Base-by-base conservation (phyloP, 2,113 vertebrate genomes). In the Donacobius atricapilla region DNA sequence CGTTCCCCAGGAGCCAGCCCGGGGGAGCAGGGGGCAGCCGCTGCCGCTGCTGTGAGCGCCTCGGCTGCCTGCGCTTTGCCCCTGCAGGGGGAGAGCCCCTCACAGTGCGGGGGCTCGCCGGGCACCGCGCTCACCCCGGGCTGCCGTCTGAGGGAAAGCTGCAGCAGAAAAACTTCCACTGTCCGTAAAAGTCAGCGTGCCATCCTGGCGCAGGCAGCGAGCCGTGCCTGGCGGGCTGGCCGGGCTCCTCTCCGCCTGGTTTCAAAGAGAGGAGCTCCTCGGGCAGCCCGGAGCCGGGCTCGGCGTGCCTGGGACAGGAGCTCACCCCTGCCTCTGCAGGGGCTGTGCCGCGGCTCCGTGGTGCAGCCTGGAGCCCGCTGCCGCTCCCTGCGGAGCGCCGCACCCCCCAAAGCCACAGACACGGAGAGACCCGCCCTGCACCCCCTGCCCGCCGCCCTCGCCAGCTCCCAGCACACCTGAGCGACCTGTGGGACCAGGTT, bases 261-360 rank as follows among this genome's bases (percentile, higher is more conserved):
- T 6, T 13, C 35, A 11, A 4, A 14, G 15, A 21, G 25, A 70
- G 28, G 22, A 51, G 35, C 53, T 75, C 63, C 50, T 8, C 0
- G 30, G 58, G 7, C 72, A 37, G 30, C 68, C 66, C 1, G 9
- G 3, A 23, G 50, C 16, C 40, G 0, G 47, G 14, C 9, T 20
- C 2, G 0, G 7, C 0, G 24, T 2, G 22, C 80, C 30, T 0
- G 25, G 64, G 28, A 7, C 31, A 5, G n/a, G n/a, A n/a, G n/a
- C n/a, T n/a, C n/a, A n/a, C n/a, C n/a, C n/a, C n/a, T n/a, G n/a
- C n/a, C n/a, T n/a, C n/a, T n/a, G n/a, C n/a, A n/a, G n/a, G n/a
- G n/a, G n/a, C n/a, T n/a, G n/a, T n/a, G n/a, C n/a, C n/a, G n/a
- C n/a, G n/a, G n/a, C n/a, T n/a, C n/a, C n/a, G n/a, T 0, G 28